These are phyloP conservation scores for Trachops cirrhosus DNA, from an alignment of 2,797 vertebrate species.

Conservation along the genomic window DNA sequence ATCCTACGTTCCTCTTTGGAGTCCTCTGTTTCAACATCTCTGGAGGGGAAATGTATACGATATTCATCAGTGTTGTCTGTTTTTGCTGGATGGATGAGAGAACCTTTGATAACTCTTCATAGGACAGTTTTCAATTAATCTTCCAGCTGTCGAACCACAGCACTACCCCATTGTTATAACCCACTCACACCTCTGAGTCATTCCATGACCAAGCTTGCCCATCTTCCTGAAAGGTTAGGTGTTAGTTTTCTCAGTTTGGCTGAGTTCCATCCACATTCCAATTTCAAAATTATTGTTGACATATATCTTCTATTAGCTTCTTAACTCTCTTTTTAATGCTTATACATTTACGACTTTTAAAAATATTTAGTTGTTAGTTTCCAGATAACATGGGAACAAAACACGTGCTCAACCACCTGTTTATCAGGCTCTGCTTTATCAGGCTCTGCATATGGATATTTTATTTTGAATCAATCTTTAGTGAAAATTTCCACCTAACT, in stretches of 20 bases:
- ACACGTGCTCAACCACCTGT: neutral
- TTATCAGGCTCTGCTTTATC: slow-evolving; percentile 28
- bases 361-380: slow-evolving; percentile 13
- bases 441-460: neutral
- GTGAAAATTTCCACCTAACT: slow-evolving; percentile 39
- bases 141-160: neutral
- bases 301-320: neutral
- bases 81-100: neutral
- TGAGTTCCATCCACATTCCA: neutral
- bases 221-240: neutral
- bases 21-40: neutral
- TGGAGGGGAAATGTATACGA: neutral
- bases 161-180: neutral
- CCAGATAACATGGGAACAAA: neutral
- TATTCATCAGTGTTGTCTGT: neutral
- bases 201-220: neutral
- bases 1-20: neutral
- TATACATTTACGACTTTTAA: neutral
- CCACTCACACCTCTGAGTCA: neutral
- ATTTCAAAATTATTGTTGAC: neutral
- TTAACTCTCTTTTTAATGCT: neutral
- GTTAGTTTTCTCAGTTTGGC: neutral
- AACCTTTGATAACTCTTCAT: neutral
- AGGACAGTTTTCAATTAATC: neutral
- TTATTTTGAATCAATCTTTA: slow-evolving; percentile 50